Base-by-base conservation (phyloP, 2,113 vertebrate genomes). In the Perca flavescens region DNA sequence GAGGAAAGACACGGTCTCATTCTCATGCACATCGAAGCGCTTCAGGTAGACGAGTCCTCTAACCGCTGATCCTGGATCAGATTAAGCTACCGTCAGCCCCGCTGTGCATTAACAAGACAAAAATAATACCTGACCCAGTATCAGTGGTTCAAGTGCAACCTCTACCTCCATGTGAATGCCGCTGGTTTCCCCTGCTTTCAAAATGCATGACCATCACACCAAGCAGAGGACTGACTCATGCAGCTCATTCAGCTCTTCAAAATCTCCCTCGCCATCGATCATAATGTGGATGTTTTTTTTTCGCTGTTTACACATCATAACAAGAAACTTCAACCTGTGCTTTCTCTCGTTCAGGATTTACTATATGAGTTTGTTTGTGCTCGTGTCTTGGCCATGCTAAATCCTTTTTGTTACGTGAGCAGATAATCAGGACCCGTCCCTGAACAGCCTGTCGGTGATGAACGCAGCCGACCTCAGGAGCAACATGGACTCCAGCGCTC, bases 391-490 rank as follows among this genome's bases (percentile, higher is more conserved):
- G 60, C 25, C 19, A 9, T 34, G 25, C 82, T 89, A 19, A 89
- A 6, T 21, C 16, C 63, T 5, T 85, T 85, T n/a, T 67, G 16
- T 50, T 40, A 1, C 84, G 68, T 52, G 17, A 71, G 36, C 93
- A 99, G 98, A 99, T 92, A 98, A 99, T 88, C 98, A 99, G 86
- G 98, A 99, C 74, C 91, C 95, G 3, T 96, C 96, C 0, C 65
- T 96, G 82, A 95, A 96, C 91, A 97, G 95, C 36, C 92, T 97
- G 86, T 96, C 96, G 0, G 96, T 96, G 88, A 96, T 96, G 95
- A 96, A 92, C 9, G 94, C 95, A 1, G 86, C 94, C 0, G 96
- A 97, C 91, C 96, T 97, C 12, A 91, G 98, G 82, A 97, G 96
- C 94, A 98, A 94, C 89, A 84, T 97, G 58, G 98, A 99, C 86